Percentiles rank a stretch among this genome's conserved stretches.
Evolutionary conservation across 2,888 invertebrate species (phyloP).

Genomic region (Meiosimyza decipiens): DNA sequence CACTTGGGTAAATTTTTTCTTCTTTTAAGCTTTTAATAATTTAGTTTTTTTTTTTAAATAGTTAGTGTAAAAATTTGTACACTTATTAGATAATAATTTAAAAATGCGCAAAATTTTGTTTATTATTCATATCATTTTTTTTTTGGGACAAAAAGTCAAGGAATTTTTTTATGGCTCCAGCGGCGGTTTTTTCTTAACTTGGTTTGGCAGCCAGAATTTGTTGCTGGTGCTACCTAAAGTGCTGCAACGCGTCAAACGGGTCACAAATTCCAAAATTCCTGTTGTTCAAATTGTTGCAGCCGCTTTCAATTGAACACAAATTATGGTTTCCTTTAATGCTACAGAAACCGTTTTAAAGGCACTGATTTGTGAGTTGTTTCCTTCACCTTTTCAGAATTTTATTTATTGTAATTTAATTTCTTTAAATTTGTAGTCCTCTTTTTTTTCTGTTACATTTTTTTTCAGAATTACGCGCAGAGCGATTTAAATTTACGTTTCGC

Average conservation of each 20-base stretch:
- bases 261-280: conserved; percentile 11
- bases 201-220: conserved; percentile 1
- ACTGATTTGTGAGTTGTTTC: conserved; percentile 32
- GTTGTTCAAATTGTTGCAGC: neutral
- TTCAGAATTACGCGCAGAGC: conserved; percentile 3
- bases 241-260: conserved; percentile 10
- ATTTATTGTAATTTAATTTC: conserved; percentile 20
- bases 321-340: neutral
- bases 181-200: conserved; percentile 7
- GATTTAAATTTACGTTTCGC: conserved; percentile 22
- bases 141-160: conserved; percentile 6
- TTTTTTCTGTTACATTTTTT: neutral
- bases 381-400: neutral
- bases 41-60: conserved; percentile 12
- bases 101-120: conserved; percentile 15
- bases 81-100: conserved; percentile 21
- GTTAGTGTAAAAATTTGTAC: conserved; percentile 11
- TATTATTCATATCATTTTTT: neutral
- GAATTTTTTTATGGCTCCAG: conserved; percentile 20
- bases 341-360: conserved; percentile 34
- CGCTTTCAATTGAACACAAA: neutral
- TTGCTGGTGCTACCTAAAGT: neutral
- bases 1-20: conserved; percentile 32
- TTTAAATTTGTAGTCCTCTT: conserved; percentile 18
- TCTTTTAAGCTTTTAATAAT: conserved; percentile 12